phyloP scores from a whole-genome alignment of 1,140 invertebrate genomes.

The Tetramorium simillimum region DNA sequence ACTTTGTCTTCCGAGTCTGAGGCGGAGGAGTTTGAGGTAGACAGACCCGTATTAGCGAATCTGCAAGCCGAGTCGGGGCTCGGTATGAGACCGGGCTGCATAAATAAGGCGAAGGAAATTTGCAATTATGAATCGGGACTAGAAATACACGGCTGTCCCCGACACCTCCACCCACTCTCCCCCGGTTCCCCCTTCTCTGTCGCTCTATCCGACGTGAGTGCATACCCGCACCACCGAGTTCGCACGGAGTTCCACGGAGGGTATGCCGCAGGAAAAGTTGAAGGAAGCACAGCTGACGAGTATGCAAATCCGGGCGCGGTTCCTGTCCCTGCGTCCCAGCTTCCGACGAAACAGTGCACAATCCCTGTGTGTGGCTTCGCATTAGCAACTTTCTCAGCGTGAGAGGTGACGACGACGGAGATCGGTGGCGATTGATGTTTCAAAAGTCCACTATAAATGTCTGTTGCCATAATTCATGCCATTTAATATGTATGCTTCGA shows the following conservation, averaged over 20 bases:
- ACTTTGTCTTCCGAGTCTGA: conserved; percentile 34
- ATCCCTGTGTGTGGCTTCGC: conserved; percentile 77
- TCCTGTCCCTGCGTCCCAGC: conserved; percentile 58
- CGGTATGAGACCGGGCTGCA: conserved; percentile 77
- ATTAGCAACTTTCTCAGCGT: conserved; percentile 75
- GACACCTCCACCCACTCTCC: conserved; percentile 54
- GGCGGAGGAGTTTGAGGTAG: conserved; percentile 50
- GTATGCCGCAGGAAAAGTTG: conserved; percentile 85
- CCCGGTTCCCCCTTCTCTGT: conserved; percentile 1
- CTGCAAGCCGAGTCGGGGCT: conserved; percentile 48
- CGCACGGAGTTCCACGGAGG: conserved; percentile 68
- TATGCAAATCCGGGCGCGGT: conserved; percentile 84
- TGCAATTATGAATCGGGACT: conserved; percentile 86
- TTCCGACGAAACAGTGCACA: conserved; percentile 77
- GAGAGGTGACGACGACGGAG: background rate
- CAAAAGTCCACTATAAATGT: conserved; percentile 5
- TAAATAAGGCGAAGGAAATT: conserved; percentile 85
- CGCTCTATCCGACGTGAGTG: conserved; percentile 64
- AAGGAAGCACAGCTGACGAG: conserved; percentile 86
- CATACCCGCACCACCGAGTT: conserved; percentile 71
- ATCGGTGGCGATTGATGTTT: conserved; percentile 48
- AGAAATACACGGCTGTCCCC: conserved; percentile 83
- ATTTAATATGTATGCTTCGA: background rate
- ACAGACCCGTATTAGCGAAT: conserved; percentile 51
- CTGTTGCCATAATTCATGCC: background rate